phyloP scores from a whole-genome alignment of 2,888 invertebrate species.

The Pyrrhosoma nymphula region DNA sequence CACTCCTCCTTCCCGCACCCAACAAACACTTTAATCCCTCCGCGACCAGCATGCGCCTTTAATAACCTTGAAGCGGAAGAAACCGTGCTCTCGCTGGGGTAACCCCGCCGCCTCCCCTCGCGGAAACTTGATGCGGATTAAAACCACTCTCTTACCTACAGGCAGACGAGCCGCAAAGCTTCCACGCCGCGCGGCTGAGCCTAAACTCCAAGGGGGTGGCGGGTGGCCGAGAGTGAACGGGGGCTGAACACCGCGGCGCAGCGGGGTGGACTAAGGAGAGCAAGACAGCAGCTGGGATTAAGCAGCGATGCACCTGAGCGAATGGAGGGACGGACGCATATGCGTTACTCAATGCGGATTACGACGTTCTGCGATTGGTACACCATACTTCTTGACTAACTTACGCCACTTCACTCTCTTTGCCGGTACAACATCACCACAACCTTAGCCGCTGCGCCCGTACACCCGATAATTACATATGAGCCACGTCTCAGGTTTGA shows the following conservation, averaged over 20 bases:
- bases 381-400: too few relatives aligned
- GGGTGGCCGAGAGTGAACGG: background rate
- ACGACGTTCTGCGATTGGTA: too few relatives aligned
- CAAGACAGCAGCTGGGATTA: background rate
- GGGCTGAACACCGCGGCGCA: background rate
- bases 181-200: background rate
- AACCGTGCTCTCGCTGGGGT: background rate
- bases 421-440: too few relatives aligned
- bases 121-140: slow-evolving; percentile 5
- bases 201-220: background rate
- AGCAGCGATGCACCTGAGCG: background rate
- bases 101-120: background rate
- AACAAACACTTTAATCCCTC: background rate
- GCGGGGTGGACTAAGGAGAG: background rate
- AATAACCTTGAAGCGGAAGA: slow-evolving; percentile 8
- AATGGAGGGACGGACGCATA: too few relatives aligned
- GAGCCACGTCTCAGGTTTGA: too few relatives aligned
- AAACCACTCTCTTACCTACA: background rate
- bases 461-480: too few relatives aligned
- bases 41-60: background rate
- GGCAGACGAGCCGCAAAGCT: background rate
- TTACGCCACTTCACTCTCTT: too few relatives aligned
- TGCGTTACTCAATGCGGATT: too few relatives aligned
- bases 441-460: too few relatives aligned
- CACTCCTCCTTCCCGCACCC: background rate